Percentiles rank a stretch among this genome's conserved stretches.
These are phyloP conservation scores for Graphium colonna DNA, from an alignment of 2,888 invertebrate species.

Conservation along the genomic window DNA sequence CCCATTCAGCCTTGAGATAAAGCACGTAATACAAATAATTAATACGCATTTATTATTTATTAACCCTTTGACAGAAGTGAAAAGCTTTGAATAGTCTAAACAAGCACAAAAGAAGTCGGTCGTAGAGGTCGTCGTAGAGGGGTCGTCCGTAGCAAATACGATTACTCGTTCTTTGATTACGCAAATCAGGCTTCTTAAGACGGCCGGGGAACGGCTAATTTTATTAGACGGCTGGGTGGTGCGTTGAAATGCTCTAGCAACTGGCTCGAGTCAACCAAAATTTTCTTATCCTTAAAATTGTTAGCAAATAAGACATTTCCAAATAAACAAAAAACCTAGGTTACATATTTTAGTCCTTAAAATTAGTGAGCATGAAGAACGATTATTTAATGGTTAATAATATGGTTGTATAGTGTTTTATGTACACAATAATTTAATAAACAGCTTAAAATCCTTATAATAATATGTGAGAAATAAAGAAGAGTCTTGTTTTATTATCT, in stretches of 20 bases:
- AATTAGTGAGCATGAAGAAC: no score
- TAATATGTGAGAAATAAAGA: no score
- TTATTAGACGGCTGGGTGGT: constrained; percentile 44
- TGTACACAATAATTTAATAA: no score
- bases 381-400: no score
- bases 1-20: no score
- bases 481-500: no score
- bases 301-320: no score
- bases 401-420: no score
- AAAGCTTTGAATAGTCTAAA: constrained; percentile 18
- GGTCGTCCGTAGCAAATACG: constrained; percentile 29
- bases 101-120: constrained; percentile 18
- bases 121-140: constrained; percentile 16
- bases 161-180: constrained; percentile 64
- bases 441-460: no score
- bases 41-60: background rate
- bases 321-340: no score
- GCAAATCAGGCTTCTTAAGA: constrained; percentile 63
- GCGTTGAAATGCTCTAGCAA: constrained; percentile 10
- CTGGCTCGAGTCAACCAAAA: constrained; percentile 20
- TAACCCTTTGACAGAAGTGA: constrained; percentile 12
- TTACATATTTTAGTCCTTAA: no score
- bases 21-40: constrained; percentile 9
- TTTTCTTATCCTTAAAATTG: no score
- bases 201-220: constrained; percentile 51